phyloP scores from a whole-genome alignment of 2,888 invertebrate species.

The Heteromurus nitidus region DNA sequence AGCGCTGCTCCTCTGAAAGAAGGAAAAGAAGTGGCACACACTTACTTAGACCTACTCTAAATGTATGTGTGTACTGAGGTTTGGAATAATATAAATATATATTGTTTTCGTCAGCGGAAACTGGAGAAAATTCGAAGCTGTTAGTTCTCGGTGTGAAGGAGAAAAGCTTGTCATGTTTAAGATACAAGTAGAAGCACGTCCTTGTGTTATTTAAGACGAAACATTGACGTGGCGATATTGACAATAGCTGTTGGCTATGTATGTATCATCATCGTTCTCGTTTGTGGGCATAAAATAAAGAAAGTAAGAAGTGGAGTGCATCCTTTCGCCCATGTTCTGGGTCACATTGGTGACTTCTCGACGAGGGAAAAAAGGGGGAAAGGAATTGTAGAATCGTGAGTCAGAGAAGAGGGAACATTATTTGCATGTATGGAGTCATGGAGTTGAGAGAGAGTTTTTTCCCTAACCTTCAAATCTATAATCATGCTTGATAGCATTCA shows the following conservation, averaged over 20 bases:
- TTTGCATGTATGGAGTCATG: not conserved
- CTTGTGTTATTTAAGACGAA: not conserved
- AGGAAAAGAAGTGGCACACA: not conserved
- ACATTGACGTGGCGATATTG: not conserved
- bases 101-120: not conserved
- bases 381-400: not conserved
- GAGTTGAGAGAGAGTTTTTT: constrained; percentile 1
- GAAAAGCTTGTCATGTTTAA: not conserved
- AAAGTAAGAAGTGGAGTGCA: not conserved
- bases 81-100: not conserved
- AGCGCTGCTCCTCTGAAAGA: constrained; percentile 1
- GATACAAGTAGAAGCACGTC: not conserved
- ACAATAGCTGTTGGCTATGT: not conserved
- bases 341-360: too few relatives aligned
- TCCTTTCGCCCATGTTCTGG: too few relatives aligned
- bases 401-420: not conserved
- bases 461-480: constrained; percentile 14
- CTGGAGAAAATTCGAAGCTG: too few relatives aligned
- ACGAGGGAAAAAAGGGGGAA: too few relatives aligned
- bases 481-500: constrained; percentile 6
- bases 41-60: not conserved
- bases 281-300: too few relatives aligned
- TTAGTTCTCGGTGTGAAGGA: not conserved
- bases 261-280: not conserved
- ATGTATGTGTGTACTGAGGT: not conserved